Evolutionary conservation across 1,140 invertebrate species (phyloP).

Genomic region (Onthophagus taurus): DNA sequence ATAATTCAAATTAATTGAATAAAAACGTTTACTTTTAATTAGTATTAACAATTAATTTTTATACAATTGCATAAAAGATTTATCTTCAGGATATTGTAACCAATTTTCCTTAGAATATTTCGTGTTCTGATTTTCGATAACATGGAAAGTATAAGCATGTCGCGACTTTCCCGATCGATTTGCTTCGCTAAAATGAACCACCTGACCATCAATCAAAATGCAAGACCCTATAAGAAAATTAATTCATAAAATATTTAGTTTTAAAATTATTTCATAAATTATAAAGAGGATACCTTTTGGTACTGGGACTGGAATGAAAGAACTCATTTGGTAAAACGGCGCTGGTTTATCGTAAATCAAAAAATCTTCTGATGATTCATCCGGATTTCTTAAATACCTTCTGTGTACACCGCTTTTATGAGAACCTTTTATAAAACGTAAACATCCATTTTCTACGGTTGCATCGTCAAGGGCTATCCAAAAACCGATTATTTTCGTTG

Average conservation of each 20-base stretch:
- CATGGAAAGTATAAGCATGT: conserved; percentile 93
- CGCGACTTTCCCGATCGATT: conserved; percentile 79
- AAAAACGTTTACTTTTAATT: no score
- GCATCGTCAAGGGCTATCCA: conserved; percentile 95
- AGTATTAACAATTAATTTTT: conserved; percentile 39
- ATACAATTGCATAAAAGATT: conserved; percentile 54
- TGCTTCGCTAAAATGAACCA: conserved; percentile 83
- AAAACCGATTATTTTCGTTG: conserved; percentile 66
- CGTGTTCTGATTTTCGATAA: conserved; percentile 70
- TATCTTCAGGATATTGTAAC: conserved; percentile 56
- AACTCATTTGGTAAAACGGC: conserved; percentile 61
- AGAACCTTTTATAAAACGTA: conserved; percentile 86
- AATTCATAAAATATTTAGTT: neutral
- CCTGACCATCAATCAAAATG: conserved; percentile 84
- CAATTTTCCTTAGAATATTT: conserved; percentile 78
- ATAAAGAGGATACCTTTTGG: conserved; percentile 56
- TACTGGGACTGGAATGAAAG: conserved; percentile 71
- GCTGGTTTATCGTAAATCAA: conserved; percentile 54
- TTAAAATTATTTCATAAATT: neutral
- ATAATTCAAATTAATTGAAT: no score
- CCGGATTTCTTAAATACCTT: conserved; percentile 61
- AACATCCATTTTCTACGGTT: conserved; percentile 85
- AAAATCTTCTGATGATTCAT: conserved; percentile 49
- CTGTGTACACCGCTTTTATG: conserved; percentile 73
- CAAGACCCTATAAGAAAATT: conserved; percentile 58